phyloP scores from a whole-genome alignment of 1,140 invertebrate species.

The Brachionus angularis region DNA sequence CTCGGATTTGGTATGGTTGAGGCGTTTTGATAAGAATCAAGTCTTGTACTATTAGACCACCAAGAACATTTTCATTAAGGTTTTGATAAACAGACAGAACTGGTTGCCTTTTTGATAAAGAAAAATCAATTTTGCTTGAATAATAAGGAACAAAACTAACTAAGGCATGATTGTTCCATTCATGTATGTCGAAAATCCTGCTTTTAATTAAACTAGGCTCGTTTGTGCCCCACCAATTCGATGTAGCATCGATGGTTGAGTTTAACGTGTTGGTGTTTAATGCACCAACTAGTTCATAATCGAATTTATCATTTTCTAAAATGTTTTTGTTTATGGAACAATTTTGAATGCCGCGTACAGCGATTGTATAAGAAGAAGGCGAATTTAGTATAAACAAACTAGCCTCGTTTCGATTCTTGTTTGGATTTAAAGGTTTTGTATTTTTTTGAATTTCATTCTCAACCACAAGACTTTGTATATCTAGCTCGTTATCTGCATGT shows the following conservation, averaged over 20 bases:
- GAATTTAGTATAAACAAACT: conserved; percentile 45
- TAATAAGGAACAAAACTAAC: conserved; percentile 76
- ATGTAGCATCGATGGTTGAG: conserved; percentile 76
- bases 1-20: conserved; percentile 74
- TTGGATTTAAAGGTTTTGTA: conserved; percentile 52
- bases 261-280: conserved; percentile 67
- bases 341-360: conserved; percentile 88
- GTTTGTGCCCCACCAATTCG: conserved; percentile 88
- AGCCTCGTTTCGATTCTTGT: conserved; percentile 45
- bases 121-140: conserved; percentile 61
- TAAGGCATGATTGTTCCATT: conserved; percentile 96
- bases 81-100: conserved; percentile 58
- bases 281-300: conserved; percentile 88
- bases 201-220: conserved; percentile 69
- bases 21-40: conserved; percentile 66
- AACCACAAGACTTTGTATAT: conserved; percentile 72
- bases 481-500: conserved; percentile 84
- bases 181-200: conserved; percentile 96
- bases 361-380: conserved; percentile 75
- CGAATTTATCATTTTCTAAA: conserved; percentile 74
- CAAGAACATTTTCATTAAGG: conserved; percentile 61
- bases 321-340: conserved; percentile 83
- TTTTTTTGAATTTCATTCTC: conserved; percentile 76
- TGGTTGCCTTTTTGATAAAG: conserved; percentile 56
- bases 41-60: conserved; percentile 74